Evolutionary conservation across 2,888 invertebrate genomes (phyloP).

Genomic region (Orthosia incerta): DNA sequence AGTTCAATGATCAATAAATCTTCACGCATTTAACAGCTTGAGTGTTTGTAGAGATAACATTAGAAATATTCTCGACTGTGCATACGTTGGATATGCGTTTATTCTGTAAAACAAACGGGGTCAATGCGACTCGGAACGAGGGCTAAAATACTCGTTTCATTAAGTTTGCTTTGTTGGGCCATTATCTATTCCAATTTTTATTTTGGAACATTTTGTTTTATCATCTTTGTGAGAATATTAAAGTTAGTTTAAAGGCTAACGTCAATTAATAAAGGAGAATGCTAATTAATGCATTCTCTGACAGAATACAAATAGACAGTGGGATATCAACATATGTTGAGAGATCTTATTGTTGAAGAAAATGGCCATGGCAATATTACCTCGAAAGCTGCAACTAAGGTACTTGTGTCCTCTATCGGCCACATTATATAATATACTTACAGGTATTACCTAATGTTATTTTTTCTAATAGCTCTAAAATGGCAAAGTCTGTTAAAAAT

Average conservation of each 20-base stretch:
- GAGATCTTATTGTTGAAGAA: conserved; percentile 17
- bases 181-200: neutral
- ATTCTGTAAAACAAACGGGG: conserved; percentile 39
- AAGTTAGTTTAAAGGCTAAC: neutral
- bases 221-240: neutral
- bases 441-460: too few relatives aligned
- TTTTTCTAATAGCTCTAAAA: too few relatives aligned
- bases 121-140: conserved; percentile 38
- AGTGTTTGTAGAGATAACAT: conserved; percentile 53
- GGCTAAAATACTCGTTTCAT: conserved; percentile 35
- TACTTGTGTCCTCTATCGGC: too few relatives aligned
- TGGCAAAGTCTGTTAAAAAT: neutral
- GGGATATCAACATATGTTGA: conserved; percentile 25
- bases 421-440: too few relatives aligned
- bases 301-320: conserved; percentile 3
- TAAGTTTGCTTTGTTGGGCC: conserved; percentile 11
- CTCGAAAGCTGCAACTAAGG: neutral
- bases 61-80: conserved; percentile 40
- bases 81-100: conserved; percentile 1
- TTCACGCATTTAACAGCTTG: conserved; percentile 24
- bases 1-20: conserved; percentile 54
- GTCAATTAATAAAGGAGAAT: neutral
- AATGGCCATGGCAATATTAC: conserved; percentile 3
- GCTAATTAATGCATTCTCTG: conserved; percentile 2
- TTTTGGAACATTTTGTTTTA: neutral